These are phyloP conservation scores for Drosophila infuscata DNA, from an alignment of 2,888 invertebrate species.

Conservation along the genomic window DNA sequence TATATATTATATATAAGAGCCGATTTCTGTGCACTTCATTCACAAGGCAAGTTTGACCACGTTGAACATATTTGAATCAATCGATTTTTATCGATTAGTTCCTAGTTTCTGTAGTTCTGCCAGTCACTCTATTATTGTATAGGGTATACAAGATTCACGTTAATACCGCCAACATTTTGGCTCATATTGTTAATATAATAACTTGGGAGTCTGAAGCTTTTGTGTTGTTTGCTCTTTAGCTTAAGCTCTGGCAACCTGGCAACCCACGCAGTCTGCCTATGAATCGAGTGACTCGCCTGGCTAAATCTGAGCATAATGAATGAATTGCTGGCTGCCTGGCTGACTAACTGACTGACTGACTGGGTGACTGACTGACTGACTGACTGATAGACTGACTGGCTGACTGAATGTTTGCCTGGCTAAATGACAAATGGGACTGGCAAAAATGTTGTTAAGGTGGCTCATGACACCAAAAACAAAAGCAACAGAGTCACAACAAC, in stretches of 20 bases:
- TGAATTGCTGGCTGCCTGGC: constrained; percentile 60
- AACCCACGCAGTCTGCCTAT: constrained; percentile 77
- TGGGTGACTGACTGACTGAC: constrained; percentile 17
- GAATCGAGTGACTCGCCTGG: constrained; percentile 78
- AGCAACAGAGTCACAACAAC: neutral
- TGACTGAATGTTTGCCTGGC: constrained; percentile 44
- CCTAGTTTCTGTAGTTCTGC: no score
- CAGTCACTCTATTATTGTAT: neutral
- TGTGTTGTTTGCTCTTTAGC: constrained; percentile 77
- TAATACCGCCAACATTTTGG: neutral
- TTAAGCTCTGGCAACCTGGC: constrained; percentile 63
- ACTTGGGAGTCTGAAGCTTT: constrained; percentile 57
- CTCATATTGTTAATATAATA: constrained; percentile 49
- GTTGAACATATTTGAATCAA: no score
- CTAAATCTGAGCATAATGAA: constrained; percentile 72
- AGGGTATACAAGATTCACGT: constrained; percentile 18
- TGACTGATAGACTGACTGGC: constrained; percentile 38
- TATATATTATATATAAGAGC: neutral
- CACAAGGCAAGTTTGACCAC: neutral
- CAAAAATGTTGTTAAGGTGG: constrained; percentile 81
- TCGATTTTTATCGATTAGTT: no score
- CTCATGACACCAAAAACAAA: constrained; percentile 71
- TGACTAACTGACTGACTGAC: constrained; percentile 12
- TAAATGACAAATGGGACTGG: constrained; percentile 77
- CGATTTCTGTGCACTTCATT: neutral